Conservation (phyloP, 2,113 vertebrate species). For the Plecotus auritus region DNA sequence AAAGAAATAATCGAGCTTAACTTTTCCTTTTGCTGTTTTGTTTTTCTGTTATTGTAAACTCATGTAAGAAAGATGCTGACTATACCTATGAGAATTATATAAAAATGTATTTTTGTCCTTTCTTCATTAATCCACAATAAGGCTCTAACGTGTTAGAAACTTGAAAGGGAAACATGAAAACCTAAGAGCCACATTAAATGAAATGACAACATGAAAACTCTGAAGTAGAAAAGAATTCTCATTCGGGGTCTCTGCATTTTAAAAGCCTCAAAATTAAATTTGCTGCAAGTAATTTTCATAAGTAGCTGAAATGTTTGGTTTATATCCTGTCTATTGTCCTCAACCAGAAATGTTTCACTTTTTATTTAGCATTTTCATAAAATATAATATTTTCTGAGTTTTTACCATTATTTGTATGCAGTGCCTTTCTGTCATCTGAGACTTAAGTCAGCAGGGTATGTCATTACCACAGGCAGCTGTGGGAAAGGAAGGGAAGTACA, state of each 20-base stretch:
- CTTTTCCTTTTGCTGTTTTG: not conserved
- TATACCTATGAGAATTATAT: not conserved
- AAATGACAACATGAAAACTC: conserved; percentile 59
- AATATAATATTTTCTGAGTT: conserved; percentile 33
- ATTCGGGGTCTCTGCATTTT: conserved; percentile 47
- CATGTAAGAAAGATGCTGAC: not conserved
- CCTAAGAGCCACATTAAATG: conserved; percentile 30
- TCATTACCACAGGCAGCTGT: not conserved
- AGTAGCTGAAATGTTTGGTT: conserved; percentile 53
- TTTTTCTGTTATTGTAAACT: not conserved
- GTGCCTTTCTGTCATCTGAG: not conserved
- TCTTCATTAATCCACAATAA: conserved; percentile 28
- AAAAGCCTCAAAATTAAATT: conserved; percentile 66
- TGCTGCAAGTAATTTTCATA: conserved; percentile 51
- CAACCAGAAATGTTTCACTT: conserved; percentile 37
- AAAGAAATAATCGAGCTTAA: not conserved
- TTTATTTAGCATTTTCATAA: conserved; percentile 56
- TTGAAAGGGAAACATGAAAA: conserved; percentile 53
- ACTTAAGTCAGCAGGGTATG: conserved; percentile 12
- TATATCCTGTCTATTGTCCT: conserved; percentile 47
- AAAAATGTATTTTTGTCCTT: conserved; percentile 42
- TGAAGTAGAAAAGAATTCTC: conserved; percentile 48
- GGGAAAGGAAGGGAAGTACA: not conserved
- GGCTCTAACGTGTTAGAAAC: conserved; percentile 16
- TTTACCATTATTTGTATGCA: conserved; percentile 30